Conservation (phyloP, 1,140 invertebrate species). For the Periplaneta americana region DNA sequence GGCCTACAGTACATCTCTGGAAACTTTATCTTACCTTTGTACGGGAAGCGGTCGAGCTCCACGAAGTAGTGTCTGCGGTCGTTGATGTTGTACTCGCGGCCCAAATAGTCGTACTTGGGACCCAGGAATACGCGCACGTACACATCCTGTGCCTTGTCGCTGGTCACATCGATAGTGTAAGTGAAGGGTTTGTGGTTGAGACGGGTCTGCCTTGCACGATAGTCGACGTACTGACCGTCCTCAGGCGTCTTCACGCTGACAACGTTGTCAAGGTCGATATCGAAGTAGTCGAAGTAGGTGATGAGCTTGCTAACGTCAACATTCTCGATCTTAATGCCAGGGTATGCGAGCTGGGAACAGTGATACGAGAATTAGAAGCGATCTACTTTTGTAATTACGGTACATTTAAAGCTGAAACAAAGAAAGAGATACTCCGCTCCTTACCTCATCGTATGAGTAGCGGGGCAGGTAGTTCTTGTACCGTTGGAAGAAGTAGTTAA, state of each 20-base stretch:
- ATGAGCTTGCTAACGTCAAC: conserved; percentile 43
- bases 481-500: conserved; percentile 34
- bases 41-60: conserved; percentile 47
- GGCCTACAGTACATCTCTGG: too few relatives aligned
- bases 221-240: conserved; percentile 41
- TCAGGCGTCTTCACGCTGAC: conserved; percentile 26
- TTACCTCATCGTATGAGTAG: conserved; percentile 34
- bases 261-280: conserved; percentile 26
- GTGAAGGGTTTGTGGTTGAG: conserved; percentile 59
- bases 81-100: conserved; percentile 38
- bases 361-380: too few relatives aligned
- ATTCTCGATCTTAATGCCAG: conserved; percentile 54
- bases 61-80: conserved; percentile 55
- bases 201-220: conserved; percentile 49
- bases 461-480: conserved; percentile 29
- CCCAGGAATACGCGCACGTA: conserved; percentile 60
- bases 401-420: too few relatives aligned
- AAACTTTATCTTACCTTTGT: conserved; percentile 35
- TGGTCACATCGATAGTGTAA: conserved; percentile 50
- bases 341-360: conserved; percentile 48
- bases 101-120: conserved; percentile 57
- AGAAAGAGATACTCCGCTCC: too few relatives aligned
- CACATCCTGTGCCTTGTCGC: conserved; percentile 46
- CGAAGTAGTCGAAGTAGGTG: conserved; percentile 30
- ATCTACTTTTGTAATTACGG: too few relatives aligned